phyloP scores from a whole-genome alignment of 2,888 invertebrate species.

The Onthophagus sagittarius region DNA sequence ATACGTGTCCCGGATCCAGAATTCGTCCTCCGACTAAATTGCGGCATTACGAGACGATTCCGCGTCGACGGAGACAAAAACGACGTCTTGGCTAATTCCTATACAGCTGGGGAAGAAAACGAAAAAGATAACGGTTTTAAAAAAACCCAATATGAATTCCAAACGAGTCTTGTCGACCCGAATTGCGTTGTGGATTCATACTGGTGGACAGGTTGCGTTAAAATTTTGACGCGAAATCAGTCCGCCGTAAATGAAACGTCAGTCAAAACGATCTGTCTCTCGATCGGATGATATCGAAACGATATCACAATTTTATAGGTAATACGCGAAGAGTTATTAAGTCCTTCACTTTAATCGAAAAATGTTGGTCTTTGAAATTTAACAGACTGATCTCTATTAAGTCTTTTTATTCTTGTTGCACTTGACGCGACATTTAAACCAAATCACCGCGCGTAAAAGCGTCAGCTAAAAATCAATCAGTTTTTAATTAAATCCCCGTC shows the following conservation, averaged over 20 bases:
- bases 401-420: background rate
- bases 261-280: constrained; percentile 16
- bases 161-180: constrained; percentile 29
- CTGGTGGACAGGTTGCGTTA: constrained; percentile 31
- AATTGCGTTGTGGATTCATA: constrained; percentile 31
- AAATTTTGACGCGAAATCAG: constrained; percentile 36
- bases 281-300: background rate
- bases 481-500: background rate
- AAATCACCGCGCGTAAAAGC: background rate
- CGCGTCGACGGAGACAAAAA: background rate
- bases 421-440: background rate
- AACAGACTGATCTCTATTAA: background rate
- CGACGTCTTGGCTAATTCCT: background rate
- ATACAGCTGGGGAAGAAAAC: background rate
- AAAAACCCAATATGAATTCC: constrained; percentile 28
- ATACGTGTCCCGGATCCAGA: constrained; percentile 21
- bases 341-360: background rate
- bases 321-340: background rate
- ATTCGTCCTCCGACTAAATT: background rate
- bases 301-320: background rate
- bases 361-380: too few species aligned
- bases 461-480: background rate
- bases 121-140: background rate
- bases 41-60: background rate
- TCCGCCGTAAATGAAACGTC: constrained; percentile 37